Percentiles rank a stretch among this genome's conserved stretches.
Evolutionary conservation across 2,888 invertebrate species (phyloP).

Genomic region (Dynastes tityus): DNA sequence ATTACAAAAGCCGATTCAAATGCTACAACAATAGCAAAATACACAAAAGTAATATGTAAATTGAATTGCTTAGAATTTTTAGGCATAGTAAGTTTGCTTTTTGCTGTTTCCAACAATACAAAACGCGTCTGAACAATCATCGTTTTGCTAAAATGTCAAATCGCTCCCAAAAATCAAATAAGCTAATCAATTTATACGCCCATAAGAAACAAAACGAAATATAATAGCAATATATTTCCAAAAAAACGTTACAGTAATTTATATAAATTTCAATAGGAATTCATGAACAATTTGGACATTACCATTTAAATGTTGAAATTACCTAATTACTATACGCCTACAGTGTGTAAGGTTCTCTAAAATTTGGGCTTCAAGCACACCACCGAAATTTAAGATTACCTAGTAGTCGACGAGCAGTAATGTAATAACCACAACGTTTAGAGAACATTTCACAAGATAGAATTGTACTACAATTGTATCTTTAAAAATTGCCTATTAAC

Average conservation of each 20-base stretch:
- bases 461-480: background rate
- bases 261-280: constrained; percentile 25
- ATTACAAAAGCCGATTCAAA: too few relatives aligned
- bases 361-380: background rate
- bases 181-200: too few relatives aligned
- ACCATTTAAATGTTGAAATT: constrained; percentile 21
- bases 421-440: constrained; percentile 17
- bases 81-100: too few relatives aligned
- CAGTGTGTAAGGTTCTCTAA: background rate
- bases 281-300: background rate
- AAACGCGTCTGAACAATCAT: too few relatives aligned
- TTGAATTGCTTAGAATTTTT: too few relatives aligned
- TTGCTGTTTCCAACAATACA: too few relatives aligned
- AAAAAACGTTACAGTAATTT: constrained; percentile 25
- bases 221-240: constrained; percentile 32
- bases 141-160: too few relatives aligned
- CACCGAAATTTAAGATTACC: constrained; percentile 9
- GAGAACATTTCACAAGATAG: constrained; percentile 9
- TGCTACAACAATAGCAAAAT: too few relatives aligned
- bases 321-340: background rate
- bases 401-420: background rate
- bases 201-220: background rate
- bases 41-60: too few relatives aligned
- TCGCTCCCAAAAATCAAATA: too few relatives aligned
- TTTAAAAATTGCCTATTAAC: constrained; percentile 30